These are phyloP conservation scores for Tichodroma muraria DNA, from an alignment of 2,113 vertebrate genomes.

Conservation along the genomic window DNA sequence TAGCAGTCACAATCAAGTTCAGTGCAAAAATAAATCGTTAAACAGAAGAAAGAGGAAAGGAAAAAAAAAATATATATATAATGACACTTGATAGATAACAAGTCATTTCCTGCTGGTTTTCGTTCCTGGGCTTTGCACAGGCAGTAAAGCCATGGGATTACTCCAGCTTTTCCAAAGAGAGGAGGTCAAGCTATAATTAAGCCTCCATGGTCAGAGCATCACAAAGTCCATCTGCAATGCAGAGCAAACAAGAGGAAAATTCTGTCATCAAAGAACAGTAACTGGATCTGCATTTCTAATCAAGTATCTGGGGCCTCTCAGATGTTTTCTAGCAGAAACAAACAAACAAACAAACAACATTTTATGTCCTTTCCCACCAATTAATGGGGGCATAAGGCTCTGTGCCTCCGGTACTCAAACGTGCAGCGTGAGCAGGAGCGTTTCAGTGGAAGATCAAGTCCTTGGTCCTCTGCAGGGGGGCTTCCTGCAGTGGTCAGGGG, in stretches of 20 bases:
- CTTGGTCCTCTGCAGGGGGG: neutral
- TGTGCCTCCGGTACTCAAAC: neutral
- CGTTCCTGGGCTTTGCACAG: neutral
- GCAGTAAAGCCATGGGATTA: neutral
- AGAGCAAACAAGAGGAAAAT: neutral
- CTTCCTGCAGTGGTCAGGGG: neutral
- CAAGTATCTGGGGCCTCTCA: neutral
- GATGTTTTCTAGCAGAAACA: neutral
- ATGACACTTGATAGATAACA: neutral
- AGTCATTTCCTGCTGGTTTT: neutral
- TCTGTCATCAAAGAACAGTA: neutral
- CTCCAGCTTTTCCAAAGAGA: neutral
- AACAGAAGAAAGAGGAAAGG: neutral
- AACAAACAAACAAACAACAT: too few relatives aligned
- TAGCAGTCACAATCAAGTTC: neutral
- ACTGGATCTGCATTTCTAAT: neutral
- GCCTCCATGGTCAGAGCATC: neutral
- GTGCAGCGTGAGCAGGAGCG: rapidly evolving
- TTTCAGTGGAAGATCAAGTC: neutral
- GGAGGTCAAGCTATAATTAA: neutral
- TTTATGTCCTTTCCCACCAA: neutral
- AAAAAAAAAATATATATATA: neutral
- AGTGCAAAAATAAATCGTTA: too few relatives aligned
- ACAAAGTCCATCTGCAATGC: neutral
- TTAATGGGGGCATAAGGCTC: neutral